Percentiles rank a stretch among this genome's conserved stretches.
These are phyloP conservation scores for Mus minutoides DNA, from an alignment of 2,797 vertebrate species.

Conservation along the genomic window DNA sequence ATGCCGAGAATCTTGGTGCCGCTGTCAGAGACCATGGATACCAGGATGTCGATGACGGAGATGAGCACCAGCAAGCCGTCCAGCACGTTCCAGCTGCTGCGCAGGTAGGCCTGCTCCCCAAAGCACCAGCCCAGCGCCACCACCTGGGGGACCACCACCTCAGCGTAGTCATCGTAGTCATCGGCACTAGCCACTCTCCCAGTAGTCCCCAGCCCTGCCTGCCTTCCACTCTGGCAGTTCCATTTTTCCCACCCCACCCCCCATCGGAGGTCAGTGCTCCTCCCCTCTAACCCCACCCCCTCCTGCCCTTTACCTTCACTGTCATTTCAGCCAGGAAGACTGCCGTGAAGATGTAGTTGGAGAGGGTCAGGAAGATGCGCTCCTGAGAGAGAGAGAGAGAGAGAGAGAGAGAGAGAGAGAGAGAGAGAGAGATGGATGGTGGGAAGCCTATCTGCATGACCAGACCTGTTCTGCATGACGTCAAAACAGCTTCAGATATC, in stretches of 20 bases:
- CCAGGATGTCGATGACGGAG: slow-evolving; percentile 96
- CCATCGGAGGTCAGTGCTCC: fast-evolving
- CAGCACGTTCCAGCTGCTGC: slow-evolving; percentile 98
- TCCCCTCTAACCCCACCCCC: neutral
- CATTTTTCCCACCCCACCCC: too few species aligned
- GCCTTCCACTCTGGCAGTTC: neutral
- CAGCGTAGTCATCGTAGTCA: neutral
- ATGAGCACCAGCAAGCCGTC: slow-evolving; percentile 98
- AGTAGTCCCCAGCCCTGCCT: neutral
- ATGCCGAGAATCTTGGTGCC: slow-evolving; percentile 98
- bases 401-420: slow-evolving; percentile 77
- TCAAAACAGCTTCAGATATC: neutral
- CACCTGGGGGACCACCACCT: slow-evolving; percentile 88
- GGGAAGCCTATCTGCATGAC: neutral
- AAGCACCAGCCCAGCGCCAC: slow-evolving; percentile 96
- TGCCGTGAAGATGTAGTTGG: slow-evolving; percentile 99
- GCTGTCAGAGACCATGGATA: slow-evolving; percentile 95
- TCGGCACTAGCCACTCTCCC: neutral
- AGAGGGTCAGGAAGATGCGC: slow-evolving; percentile 96
- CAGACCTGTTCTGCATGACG: neutral
- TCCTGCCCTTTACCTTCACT: slow-evolving; percentile 91
- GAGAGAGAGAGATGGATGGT: slow-evolving; percentile 63
- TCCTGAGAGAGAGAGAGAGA: slow-evolving; percentile 88
- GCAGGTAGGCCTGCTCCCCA: slow-evolving; percentile 95
- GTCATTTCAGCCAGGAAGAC: slow-evolving; percentile 99